A percentile compares a stretch with the other conserved stretches of the same genome.
phyloP scores from a whole-genome alignment of 2,888 invertebrate species.

The Lasioglossum lativentre region DNA sequence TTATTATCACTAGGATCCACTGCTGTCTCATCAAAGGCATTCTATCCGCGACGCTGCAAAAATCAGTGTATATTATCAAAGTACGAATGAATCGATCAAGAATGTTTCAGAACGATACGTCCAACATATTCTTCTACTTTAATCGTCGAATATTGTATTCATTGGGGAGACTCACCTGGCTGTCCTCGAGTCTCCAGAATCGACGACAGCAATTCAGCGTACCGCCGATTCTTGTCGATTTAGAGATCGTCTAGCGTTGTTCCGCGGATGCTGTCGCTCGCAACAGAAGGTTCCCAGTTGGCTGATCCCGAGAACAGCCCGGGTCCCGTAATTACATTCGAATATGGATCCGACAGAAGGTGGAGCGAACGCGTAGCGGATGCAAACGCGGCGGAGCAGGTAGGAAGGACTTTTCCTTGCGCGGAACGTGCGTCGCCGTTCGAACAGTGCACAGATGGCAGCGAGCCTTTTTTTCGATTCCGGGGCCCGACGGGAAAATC shows the following conservation, averaged over 20 bases:
- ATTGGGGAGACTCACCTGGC: no score
- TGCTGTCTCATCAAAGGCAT: no score
- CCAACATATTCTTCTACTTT: no score
- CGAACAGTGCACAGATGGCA: neutral
- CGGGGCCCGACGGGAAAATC: slow-evolving; percentile 15
- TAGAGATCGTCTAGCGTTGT: neutral
- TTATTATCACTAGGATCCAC: no score
- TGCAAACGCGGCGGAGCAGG: slow-evolving; percentile 19
- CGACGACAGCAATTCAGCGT: neutral
- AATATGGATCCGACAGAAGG: slow-evolving; percentile 48
- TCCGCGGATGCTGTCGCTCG: slow-evolving; percentile 4
- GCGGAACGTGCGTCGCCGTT: slow-evolving; percentile 68
- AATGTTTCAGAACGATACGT: neutral
- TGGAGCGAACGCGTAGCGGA: slow-evolving; percentile 30
- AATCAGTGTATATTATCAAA: no score
- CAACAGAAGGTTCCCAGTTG: slow-evolving; percentile 9
- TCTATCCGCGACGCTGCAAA: no score
- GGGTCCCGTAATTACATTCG: slow-evolving; percentile 45
- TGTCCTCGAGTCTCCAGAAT: neutral
- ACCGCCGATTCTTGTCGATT: neutral
- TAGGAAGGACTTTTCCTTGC: slow-evolving; percentile 11
- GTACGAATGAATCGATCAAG: no score
- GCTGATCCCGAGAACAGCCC: neutral
- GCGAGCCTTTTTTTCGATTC: neutral
- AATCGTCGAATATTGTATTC: no score